Conservation (phyloP, 2,113 vertebrate species). For the Scortum barcoo region DNA sequence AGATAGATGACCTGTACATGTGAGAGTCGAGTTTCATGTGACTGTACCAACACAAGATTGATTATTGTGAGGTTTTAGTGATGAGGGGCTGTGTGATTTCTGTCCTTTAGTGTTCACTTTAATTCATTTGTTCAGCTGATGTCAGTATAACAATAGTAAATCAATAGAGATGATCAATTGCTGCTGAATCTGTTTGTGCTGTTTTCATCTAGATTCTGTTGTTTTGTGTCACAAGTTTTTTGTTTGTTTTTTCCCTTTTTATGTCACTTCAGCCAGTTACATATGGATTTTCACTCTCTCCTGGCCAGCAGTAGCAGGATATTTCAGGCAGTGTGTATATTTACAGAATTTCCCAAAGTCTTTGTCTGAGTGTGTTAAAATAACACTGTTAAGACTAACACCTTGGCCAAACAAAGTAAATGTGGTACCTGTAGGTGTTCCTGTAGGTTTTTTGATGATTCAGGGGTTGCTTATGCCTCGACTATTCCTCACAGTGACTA, state of each 20-base stretch:
- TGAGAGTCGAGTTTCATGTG: neutral
- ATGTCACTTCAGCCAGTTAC: too few species aligned
- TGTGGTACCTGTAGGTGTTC: neutral
- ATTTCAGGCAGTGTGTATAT: neutral
- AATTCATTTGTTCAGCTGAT: neutral
- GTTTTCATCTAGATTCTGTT: too few species aligned
- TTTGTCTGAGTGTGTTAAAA: neutral
- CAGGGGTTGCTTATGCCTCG: too few species aligned
- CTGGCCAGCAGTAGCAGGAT: neutral
- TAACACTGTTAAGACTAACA: too few species aligned
- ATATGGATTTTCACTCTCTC: too few species aligned
- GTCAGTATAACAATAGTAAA: neutral
- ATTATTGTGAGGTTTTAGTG: neutral
- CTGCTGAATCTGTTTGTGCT: neutral
- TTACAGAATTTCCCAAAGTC: neutral
- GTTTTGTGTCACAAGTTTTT: too few species aligned
- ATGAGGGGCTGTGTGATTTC: too few species aligned
- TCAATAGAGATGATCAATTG: neutral
- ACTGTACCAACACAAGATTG: neutral
- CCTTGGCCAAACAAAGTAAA: neutral
- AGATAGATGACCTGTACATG: neutral
- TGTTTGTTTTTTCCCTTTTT: too few species aligned
- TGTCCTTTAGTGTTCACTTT: neutral
- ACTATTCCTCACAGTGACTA: neutral
- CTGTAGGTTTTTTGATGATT: neutral